Evolutionary conservation across 2,797 vertebrate species (phyloP), one percentile per base, ranked within the genome.

Genomic region (Petrocephalus sullivani): DNA sequence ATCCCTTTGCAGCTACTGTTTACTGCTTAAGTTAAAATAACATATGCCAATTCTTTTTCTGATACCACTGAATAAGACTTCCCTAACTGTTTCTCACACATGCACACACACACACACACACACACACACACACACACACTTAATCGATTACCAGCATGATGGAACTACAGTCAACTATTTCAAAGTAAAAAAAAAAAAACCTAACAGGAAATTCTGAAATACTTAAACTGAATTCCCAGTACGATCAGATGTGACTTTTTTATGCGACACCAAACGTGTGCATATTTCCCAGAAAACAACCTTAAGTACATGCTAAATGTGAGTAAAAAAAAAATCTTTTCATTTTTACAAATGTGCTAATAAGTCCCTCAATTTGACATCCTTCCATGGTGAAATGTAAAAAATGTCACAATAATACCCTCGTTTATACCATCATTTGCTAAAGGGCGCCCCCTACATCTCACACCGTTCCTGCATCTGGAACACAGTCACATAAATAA

Each of bases 11-110:
- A 94, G 93, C 94, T 93, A 95, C 92, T 95, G 96, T 93, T 93
- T 95, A 96, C 95, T 95, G 95, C 93, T 96, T 96, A 96, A 96
- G 96, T 96, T 96, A 96, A 96, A 95, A 93, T 94, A 93, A 92
- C 41, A 91, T 87, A 90, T 49, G 75, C 16, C 75, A 49, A 81
- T 21, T 81, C 21, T 81, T 49, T 81, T 49, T 71, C 51, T 54
- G 49, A 49, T 84, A 54, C 46, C 51, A 84, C n/a, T 84, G 81
- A 82, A 75, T 81, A 83, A 54, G 89, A 89, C 89, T 54, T 90
- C 88, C 88, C 51, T 58, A 85, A 86, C 89, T 93, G 46, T 57
- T 41, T 46, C 75, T 41, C 83, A 14, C 53, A 16, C 54, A 58
- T 8, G 23, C 82, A 56, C 4, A 1, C n/a, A 23, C 51, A 21